Evolutionary conservation across 2,113 vertebrate genomes (phyloP), one percentile per base, ranked within the genome.

Genomic region (Onychostruthus taczanowskii): DNA sequence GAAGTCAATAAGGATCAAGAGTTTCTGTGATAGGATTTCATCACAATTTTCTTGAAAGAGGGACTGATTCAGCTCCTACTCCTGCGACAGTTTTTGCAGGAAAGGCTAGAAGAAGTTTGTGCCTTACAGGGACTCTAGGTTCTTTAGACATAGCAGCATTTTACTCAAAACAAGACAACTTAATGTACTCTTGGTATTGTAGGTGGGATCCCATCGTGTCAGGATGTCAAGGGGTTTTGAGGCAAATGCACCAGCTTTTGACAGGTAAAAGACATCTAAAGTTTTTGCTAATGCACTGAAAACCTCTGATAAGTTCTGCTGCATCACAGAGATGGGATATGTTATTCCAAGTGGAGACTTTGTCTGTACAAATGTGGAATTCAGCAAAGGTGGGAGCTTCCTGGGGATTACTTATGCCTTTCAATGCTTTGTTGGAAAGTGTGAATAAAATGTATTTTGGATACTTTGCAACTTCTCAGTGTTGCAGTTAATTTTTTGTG

Each of bases 201-300:
- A 99, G 99, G 99, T 99, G 66, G 99, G 99, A 87, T 99, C 99
- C n/a, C 99, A 99, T 96, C 99, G 99, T 81, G 99, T 99, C 87
- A 99, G 99, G 93, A 99, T 99, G 97, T 99, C 99, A 56, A 98
- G 99, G 69, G 99, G 99, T 55, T 99, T 99, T 75, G 99, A 99
- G 96, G 99, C 99, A 1, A 99, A 99, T 24, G 99, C 99, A 21
- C 99, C 99, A 28, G 99, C 99, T 70, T 99, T 99, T 97, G 99
- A 99, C 97, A 99, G 99, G 99, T 99, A 97, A 92, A 81, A 76
- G 53, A n/a, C 24, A 47, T 41, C 28, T 84, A 23, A 31, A 14
- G 7, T 44, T 68, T 88, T 82, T 87, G 13, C 66, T 77, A 47
- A 37, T 63, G 35, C 16, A 5, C 37, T 64, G 30, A 9, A 55